phyloP scores from a whole-genome alignment of 92 coral and sea anemone species.

The Porites divaricata region DNA sequence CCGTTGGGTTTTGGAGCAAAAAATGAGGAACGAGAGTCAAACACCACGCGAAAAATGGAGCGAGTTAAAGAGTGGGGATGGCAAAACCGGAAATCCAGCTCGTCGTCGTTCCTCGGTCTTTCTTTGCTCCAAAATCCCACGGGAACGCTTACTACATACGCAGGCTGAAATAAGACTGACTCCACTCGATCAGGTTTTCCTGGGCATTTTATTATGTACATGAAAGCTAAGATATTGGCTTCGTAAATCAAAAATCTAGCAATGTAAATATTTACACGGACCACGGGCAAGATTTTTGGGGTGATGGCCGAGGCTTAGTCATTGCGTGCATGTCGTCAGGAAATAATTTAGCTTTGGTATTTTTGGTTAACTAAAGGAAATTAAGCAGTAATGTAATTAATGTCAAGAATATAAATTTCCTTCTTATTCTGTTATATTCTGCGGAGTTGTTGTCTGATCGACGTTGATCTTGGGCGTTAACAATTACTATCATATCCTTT shows the following conservation, averaged over 20 bases:
- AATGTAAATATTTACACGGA: conserved; percentile 13
- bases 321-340: no score
- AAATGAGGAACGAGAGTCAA: no score
- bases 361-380: not conserved
- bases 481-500: conserved; percentile 46
- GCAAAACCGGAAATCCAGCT: no score
- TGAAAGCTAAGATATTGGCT: not conserved
- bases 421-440: not conserved
- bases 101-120: no score
- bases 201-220: conserved; percentile 27
- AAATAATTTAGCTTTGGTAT: not conserved
- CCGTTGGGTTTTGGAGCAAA: no score
- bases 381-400: not conserved
- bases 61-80: no score
- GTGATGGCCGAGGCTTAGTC: not conserved
- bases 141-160: not conserved
- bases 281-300: not conserved
- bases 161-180: not conserved
- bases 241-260: no score
- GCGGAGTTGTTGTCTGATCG: conserved; percentile 1
- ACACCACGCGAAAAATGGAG: no score
- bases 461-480: conserved; percentile 19
- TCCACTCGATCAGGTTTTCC: not conserved
- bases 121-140: no score
- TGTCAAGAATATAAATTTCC: conserved; percentile 5